Evolutionary conservation across 2,888 invertebrate species (phyloP), one percentile per base, ranked within the genome.

Genomic region (Lasioglossum villosulum): DNA sequence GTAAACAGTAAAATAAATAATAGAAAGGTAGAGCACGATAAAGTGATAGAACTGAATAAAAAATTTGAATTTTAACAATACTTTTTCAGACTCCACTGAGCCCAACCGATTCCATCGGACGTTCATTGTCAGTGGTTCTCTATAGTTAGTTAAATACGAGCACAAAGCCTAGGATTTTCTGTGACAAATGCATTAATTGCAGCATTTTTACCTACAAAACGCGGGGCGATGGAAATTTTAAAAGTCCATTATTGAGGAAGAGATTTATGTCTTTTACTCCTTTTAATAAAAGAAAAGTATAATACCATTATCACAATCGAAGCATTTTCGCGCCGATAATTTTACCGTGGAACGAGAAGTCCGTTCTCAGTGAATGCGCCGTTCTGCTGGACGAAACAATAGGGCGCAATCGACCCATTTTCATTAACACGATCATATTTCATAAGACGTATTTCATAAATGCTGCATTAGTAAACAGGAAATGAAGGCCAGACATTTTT

Each of bases 361-460:
- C 78, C 75, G 75, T 78, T 84, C n/a, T 63, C 78, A 48, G 37
- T 83, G 83, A 83, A 84, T 84, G 84, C 83, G 2, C 75, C 84
- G 82, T 84, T 75, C 78, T 71, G 48, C n/a, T 78, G 84, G 66
- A 56, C 83, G 84, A 84, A 84, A 84, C 84, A 84, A 84, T 84
- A 56, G 84, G 72, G 74, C 27, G 83, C 84, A 78, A 84, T 84
- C 84, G 84, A 84, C 84, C 84, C 78, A 84, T 84, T 84, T 84
- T 83, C 83, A 84, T 84, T 84, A 84, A 84, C 84, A 78, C 84
- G 84, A 83, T 84, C 84, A 68, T 84, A 84, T 84, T 84, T 83
- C 83, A 83, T 80, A 80, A 80, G 80, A 83, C 72, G 83, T 56
- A 72, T 81, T 81, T 78, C 84, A 75, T 78, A 78, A 83, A 84